A percentile compares a stretch with the other conserved stretches of the same genome.
These are phyloP conservation scores for Nyctalus aviator DNA, from an alignment of 2,797 vertebrate species.

Conservation along the genomic window DNA sequence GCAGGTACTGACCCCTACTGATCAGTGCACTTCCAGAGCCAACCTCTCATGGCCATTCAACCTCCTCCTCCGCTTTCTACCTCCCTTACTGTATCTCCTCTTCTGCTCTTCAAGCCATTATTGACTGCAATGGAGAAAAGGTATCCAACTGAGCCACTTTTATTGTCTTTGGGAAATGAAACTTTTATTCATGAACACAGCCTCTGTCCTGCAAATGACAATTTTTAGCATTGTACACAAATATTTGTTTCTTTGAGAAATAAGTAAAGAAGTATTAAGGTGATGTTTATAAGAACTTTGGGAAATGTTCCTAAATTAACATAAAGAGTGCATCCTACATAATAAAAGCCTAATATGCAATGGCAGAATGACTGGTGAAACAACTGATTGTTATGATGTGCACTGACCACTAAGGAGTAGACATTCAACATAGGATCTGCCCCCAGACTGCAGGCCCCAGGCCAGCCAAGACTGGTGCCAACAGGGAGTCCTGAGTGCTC, in stretches of 20 bases:
- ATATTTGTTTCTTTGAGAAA: conserved; percentile 52
- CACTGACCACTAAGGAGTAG: too few relatives aligned
- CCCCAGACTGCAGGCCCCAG: too few relatives aligned
- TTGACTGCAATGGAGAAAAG: neutral
- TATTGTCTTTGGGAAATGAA: neutral
- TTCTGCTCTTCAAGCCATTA: neutral
- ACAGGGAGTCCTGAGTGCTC: too few relatives aligned
- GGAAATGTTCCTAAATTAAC: neutral
- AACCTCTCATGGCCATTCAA: too few relatives aligned
- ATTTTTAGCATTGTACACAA: neutral
- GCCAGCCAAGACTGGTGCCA: too few relatives aligned
- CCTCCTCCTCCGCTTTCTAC: neutral
- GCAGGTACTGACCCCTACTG: too few relatives aligned
- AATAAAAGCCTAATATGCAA: too few relatives aligned
- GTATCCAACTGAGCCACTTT: neutral
- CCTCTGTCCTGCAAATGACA: neutral
- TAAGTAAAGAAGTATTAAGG: neutral
- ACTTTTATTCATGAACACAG: neutral
- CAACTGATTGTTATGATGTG: too few relatives aligned
- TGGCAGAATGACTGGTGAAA: too few relatives aligned
- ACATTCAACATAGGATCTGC: too few relatives aligned
- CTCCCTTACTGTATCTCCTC: rapidly evolving
- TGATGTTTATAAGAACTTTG: neutral
- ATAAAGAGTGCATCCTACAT: neutral
- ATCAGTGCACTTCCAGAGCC: too few relatives aligned